phyloP scores from a whole-genome alignment of 2,113 vertebrate genomes.

The Cyanistes caeruleus region DNA sequence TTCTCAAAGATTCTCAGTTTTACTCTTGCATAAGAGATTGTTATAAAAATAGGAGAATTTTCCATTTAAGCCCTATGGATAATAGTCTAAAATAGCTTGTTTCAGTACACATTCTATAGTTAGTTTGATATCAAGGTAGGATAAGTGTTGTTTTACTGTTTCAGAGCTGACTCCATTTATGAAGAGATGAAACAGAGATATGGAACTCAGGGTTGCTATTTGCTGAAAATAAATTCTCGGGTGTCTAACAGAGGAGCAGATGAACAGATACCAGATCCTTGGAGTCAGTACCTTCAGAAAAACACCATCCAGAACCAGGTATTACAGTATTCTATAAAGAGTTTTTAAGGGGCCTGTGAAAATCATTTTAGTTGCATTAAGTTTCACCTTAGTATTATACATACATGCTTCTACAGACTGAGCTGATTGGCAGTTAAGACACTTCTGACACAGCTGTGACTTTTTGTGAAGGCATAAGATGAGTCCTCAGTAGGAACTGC shows the following conservation, averaged over 20 bases:
- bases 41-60: not conserved
- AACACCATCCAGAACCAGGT: constrained; percentile 87
- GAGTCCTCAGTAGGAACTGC: not conserved
- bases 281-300: constrained; percentile 97
- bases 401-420: not conserved
- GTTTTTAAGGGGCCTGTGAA: not conserved
- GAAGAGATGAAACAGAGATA: constrained; percentile 98
- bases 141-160: not conserved
- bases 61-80: not conserved
- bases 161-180: constrained; percentile 91
- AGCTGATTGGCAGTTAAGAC: not conserved
- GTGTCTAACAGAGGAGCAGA: constrained; percentile 80
- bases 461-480: not conserved
- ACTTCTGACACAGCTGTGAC: not conserved
- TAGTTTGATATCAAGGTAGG: not conserved
- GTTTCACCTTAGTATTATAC: not conserved
- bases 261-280: constrained; percentile 97
- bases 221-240: constrained; percentile 95
- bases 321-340: not conserved
- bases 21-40: not conserved
- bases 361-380: not conserved
- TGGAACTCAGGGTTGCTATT: constrained; percentile 93
- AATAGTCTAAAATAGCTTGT: not conserved
- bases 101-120: not conserved
- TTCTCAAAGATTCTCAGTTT: not conserved